A percentile compares a stretch with the other conserved stretches of the same genome.
Evolutionary conservation across 2,797 vertebrate genomes (phyloP).

Genomic region (Clarias pachynema): DNA sequence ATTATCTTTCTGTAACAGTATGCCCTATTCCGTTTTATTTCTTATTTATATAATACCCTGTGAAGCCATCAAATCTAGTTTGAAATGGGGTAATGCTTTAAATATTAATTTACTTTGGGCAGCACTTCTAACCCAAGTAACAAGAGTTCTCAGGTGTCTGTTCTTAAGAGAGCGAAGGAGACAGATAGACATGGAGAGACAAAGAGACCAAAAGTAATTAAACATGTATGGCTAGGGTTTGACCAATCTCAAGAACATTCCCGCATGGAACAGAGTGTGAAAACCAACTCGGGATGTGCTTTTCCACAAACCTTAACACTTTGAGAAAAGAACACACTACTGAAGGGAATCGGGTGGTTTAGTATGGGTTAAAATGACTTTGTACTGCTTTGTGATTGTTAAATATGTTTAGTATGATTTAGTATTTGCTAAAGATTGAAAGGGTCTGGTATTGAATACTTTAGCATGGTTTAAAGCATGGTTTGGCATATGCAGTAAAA

Average conservation of each 20-base stretch:
- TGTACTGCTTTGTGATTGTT: neutral
- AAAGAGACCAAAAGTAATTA: constrained; percentile 82
- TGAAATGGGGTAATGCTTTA: constrained; percentile 74
- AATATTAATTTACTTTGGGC: constrained; percentile 87
- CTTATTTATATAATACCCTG: constrained; percentile 51
- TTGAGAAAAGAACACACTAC: constrained; percentile 67
- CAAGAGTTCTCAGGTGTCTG: constrained; percentile 82
- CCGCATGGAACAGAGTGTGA: constrained; percentile 92
- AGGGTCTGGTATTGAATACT: neutral
- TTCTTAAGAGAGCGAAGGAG: constrained; percentile 80
- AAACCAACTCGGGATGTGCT: constrained; percentile 93
- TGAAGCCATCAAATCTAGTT: constrained; percentile 70
- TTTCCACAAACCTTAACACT: constrained; percentile 95
- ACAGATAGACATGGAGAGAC: constrained; percentile 50
- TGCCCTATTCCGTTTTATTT: neutral
- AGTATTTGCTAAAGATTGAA: neutral
- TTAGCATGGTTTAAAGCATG: neutral
- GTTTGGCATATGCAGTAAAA: neutral
- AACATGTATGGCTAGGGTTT: constrained; percentile 95
- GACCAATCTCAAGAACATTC: constrained; percentile 95
- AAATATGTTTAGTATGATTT: neutral
- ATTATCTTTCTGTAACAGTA: constrained; percentile 8
- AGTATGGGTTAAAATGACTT: neutral
- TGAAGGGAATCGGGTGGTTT: constrained; percentile 8
- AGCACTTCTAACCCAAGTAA: constrained; percentile 92